phyloP scores from a whole-genome alignment of 2,797 vertebrate genomes.

The Vultur gryphus region DNA sequence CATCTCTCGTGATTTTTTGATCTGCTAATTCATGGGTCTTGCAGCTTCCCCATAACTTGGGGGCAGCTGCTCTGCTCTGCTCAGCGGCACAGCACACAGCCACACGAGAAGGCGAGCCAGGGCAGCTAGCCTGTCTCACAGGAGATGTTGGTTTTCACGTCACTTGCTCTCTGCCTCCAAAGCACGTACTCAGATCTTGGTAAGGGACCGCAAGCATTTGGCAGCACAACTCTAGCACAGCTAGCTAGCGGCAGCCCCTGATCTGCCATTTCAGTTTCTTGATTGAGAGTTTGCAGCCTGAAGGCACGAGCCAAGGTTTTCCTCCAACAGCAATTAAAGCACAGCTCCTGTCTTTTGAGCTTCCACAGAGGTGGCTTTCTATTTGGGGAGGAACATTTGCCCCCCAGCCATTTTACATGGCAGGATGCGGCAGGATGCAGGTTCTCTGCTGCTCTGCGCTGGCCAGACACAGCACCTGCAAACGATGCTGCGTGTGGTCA shows the following conservation, averaged over 20 bases:
- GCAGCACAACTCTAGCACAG: neutral
- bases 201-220: neutral
- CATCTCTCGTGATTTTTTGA: neutral
- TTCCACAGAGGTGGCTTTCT: neutral
- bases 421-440: neutral
- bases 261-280: neutral
- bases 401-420: neutral
- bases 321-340: conserved; percentile 7
- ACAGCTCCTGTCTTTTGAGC: neutral
- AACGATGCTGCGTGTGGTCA: neutral
- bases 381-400: neutral
- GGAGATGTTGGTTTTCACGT: neutral
- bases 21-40: neutral
- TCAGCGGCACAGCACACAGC: neutral
- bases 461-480: neutral
- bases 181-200: neutral
- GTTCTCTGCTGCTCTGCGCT: neutral
- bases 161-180: neutral
- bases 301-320: conserved; percentile 1
- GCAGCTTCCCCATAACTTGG: neutral
- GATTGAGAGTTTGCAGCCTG: conserved; percentile 1
- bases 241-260: neutral
- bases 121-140: neutral
- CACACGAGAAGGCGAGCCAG: neutral
- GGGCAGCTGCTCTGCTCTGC: neutral